Percentiles rank a stretch among this genome's conserved stretches.
Conservation (phyloP, 2,113 vertebrate genomes). For the Equus quagga region DNA sequence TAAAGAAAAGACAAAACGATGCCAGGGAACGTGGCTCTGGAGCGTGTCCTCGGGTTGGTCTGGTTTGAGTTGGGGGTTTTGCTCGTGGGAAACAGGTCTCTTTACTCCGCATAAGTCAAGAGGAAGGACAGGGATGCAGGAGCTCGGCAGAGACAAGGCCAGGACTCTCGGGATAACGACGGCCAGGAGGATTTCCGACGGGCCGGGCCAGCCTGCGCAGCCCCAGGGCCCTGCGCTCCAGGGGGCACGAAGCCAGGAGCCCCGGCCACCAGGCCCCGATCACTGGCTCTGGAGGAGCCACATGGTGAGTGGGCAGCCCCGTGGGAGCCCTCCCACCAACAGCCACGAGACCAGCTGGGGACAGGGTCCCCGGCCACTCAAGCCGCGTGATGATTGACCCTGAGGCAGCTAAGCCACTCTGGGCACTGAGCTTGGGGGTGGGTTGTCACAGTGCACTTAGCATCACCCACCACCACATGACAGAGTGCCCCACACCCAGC, state of each 20-base stretch:
- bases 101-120: fast-evolving
- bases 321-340: neutral
- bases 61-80: fast-evolving
- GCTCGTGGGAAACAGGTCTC: neutral
- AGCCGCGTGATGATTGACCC: neutral
- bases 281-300: neutral
- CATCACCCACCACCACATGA: fast-evolving
- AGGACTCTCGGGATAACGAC: neutral
- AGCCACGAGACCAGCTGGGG: neutral
- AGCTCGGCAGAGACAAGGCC: neutral
- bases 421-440: neutral
- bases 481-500: neutral
- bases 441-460: fast-evolving
- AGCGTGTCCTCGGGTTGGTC: no score
- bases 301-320: neutral
- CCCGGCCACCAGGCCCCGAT: neutral
- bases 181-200: neutral
- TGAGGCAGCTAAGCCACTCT: neutral
- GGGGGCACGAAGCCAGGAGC: neutral
- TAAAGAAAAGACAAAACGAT: neutral
- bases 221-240: neutral
- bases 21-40: fast-evolving
- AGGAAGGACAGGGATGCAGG: neutral
- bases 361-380: neutral
- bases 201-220: neutral